phyloP scores from a whole-genome alignment of 1,140 invertebrate species.

The Centruroides vittatus region DNA sequence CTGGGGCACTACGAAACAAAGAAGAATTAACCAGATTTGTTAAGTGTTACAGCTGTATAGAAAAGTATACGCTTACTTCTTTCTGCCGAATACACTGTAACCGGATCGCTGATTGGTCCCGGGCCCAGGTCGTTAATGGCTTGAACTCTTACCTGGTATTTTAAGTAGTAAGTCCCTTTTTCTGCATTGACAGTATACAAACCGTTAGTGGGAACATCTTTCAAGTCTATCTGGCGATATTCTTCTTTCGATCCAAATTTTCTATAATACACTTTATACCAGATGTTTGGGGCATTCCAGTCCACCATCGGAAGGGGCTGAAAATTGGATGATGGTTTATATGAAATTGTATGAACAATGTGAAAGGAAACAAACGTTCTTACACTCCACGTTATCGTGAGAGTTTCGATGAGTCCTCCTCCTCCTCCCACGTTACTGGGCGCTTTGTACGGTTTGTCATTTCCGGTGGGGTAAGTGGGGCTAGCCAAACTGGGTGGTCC shows the following conservation, averaged over 20 bases:
- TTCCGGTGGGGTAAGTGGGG: conserved; percentile 45
- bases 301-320: conserved; percentile 50
- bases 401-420: conserved; percentile 84
- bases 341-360: neutral
- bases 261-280: conserved; percentile 82
- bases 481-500: conserved; percentile 31
- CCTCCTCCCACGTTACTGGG: conserved; percentile 62
- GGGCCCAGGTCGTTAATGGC: conserved; percentile 58
- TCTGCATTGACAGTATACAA: conserved; percentile 48
- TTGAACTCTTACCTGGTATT: conserved; percentile 78
- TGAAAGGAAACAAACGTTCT: conserved; percentile 13
- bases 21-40: neutral
- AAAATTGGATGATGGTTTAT: conserved; percentile 2
- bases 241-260: conserved; percentile 41
- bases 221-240: conserved; percentile 47
- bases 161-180: conserved; percentile 65
- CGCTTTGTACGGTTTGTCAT: conserved; percentile 58
- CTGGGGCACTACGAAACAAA: conserved; percentile 52
- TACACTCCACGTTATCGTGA: conserved; percentile 78
- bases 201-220: conserved; percentile 56
- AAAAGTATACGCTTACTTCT: conserved; percentile 36
- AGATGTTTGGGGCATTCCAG: conserved; percentile 73
- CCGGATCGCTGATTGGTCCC: conserved; percentile 62
- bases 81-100: conserved; percentile 76
- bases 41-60: neutral